Evolutionary conservation across 2,888 invertebrate species (phyloP).

Genomic region (Drosophila atroscutellata): DNA sequence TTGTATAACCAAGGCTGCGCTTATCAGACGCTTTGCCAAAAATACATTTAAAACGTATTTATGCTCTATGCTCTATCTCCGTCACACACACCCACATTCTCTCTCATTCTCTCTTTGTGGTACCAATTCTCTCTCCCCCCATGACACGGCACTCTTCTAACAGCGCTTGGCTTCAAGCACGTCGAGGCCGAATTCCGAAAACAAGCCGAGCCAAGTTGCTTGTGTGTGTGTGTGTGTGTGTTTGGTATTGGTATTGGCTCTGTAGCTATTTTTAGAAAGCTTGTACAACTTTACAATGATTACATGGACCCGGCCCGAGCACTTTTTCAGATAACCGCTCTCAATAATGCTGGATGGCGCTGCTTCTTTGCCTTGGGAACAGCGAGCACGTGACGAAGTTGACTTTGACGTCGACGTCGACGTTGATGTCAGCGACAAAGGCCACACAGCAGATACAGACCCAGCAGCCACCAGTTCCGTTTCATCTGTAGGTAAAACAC

Average conservation of each 20-base stretch:
- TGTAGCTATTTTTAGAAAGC: constrained; percentile 63
- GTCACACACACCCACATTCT: constrained; percentile 1
- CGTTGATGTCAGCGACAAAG: constrained; percentile 28
- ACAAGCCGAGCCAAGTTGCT: constrained; percentile 28
- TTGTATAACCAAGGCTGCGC: constrained; percentile 70
- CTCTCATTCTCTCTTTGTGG: constrained; percentile 1
- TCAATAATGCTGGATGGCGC: constrained; percentile 8
- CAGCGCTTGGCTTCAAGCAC: constrained; percentile 26
- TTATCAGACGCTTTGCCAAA: constrained; percentile 71
- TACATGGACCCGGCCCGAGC: constrained; percentile 62
- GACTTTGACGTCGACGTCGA: constrained; percentile 17
- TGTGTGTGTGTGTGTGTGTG: constrained; percentile 5
- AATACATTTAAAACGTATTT: constrained; percentile 73
- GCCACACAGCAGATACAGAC: constrained; percentile 33
- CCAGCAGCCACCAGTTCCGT: constrained; percentile 46
- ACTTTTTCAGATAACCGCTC: constrained; percentile 60
- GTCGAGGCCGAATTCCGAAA: constrained; percentile 38
- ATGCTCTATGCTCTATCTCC: constrained; percentile 32
- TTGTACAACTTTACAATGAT: constrained; percentile 66
- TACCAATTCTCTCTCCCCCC: background rate
- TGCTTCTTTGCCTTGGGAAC: constrained; percentile 18
- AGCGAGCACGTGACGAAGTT: constrained; percentile 60
- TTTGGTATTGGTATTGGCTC: constrained; percentile 15
- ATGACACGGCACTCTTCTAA: background rate
- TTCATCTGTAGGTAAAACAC: constrained; percentile 14